Percentiles rank a stretch among this genome's conserved stretches.
Conservation (phyloP, 2,113 vertebrate species). For the Callipepla californica region DNA sequence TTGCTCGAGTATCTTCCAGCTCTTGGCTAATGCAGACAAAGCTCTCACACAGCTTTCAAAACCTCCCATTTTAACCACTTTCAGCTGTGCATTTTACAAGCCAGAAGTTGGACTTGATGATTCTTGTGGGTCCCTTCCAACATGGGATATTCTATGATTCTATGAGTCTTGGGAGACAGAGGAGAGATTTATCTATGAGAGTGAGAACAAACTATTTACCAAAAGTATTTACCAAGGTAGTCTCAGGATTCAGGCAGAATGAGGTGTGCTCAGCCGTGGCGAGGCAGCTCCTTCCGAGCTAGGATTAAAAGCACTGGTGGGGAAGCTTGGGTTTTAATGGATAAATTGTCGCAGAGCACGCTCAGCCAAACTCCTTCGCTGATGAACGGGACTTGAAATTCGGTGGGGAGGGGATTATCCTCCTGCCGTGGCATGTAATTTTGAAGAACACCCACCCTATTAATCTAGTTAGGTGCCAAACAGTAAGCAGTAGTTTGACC, state of each 20-base stretch:
- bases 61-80: not conserved
- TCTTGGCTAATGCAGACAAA: not conserved
- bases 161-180: not conserved
- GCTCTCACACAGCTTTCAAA: not conserved
- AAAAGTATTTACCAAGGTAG: not conserved
- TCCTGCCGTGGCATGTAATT: not conserved
- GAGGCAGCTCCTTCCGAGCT: conserved; percentile 36
- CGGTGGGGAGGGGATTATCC: conserved; percentile 56
- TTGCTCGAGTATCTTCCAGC: not conserved
- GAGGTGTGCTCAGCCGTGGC: not conserved
- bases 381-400: conserved; percentile 39
- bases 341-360: conserved; percentile 9
- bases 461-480: conserved; percentile 60
- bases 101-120: not conserved
- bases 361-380: conserved; percentile 50
- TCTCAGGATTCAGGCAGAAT: not conserved
- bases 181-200: not conserved
- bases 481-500: conserved; percentile 51
- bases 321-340: conserved; percentile 52
- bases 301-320: conserved; percentile 59
- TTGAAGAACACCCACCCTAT: conserved; percentile 54
- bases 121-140: not conserved
- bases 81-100: not conserved
- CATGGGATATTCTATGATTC: not conserved
- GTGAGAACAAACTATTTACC: not conserved